These are phyloP conservation scores for Sminthurinus signatus DNA, from an alignment of 1,140 invertebrate species.

Conservation along the genomic window DNA sequence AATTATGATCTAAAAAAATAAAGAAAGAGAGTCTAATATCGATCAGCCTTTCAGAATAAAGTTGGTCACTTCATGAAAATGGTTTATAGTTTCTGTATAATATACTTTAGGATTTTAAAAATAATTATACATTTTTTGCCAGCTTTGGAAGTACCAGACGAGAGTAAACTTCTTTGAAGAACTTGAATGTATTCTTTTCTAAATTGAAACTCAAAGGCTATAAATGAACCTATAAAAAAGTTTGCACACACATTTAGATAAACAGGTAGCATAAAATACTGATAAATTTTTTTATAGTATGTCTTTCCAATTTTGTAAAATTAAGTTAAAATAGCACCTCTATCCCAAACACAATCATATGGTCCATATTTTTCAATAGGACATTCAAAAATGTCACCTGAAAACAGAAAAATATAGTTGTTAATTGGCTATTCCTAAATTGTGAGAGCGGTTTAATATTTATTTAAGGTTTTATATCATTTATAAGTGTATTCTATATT, in stretches of 20 bases:
- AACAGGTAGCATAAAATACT: no score
- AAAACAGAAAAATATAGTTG: no score
- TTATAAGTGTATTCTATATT: no score
- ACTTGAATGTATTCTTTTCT: constrained; percentile 13
- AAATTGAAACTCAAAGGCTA: constrained; percentile 26
- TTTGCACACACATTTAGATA: no score
- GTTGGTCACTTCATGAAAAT: neutral
- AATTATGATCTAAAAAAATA: constrained; percentile 20
- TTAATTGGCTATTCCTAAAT: no score
- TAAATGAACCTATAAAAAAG: no score
- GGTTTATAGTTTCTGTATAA: neutral
- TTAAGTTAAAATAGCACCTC: no score
- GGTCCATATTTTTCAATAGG: constrained; percentile 39
- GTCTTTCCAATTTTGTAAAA: no score
- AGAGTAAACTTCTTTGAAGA: constrained; percentile 6
- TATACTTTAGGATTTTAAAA: neutral
- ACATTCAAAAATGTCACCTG: constrained; percentile 15
- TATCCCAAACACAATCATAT: constrained; percentile 36
- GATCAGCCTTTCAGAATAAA: neutral
- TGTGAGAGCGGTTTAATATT: no score
- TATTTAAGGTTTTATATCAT: no score
- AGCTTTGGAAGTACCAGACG: neutral
- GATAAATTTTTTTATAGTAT: no score
- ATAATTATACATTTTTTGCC: neutral
- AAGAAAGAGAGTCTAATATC: neutral